phyloP scores from a whole-genome alignment of 2,797 vertebrate genomes.

The Botia almorhae region DNA sequence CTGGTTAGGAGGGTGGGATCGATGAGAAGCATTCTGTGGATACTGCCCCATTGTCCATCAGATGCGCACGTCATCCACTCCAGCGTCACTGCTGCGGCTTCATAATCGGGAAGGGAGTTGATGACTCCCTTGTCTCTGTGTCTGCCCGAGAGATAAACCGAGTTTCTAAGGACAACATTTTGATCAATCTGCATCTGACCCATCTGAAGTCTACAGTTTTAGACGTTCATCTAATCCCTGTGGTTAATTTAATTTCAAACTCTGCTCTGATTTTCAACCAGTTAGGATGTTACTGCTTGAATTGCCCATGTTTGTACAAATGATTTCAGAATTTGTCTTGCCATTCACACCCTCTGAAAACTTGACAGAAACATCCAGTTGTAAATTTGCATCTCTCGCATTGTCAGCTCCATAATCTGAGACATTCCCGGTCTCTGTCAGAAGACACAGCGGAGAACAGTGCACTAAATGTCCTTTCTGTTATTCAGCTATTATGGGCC shows the following conservation, averaged over 20 bases:
- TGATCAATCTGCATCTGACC: constrained; percentile 76
- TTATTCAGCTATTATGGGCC: neutral
- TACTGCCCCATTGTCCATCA: constrained; percentile 83
- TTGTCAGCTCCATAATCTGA: constrained; percentile 67
- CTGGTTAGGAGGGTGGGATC: constrained; percentile 83
- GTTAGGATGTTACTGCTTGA: neutral
- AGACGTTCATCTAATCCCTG: neutral
- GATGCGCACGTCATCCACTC: constrained; percentile 93
- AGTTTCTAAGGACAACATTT: constrained; percentile 60
- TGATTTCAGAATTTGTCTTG: neutral
- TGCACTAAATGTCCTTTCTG: neutral
- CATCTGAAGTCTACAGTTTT: constrained; percentile 53
- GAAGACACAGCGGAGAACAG: neutral
- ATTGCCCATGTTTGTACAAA: constrained; percentile 66
- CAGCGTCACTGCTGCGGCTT: constrained; percentile 67
- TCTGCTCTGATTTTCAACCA: constrained; percentile 9
- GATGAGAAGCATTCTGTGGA: constrained; percentile 76
- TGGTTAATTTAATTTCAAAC: neutral
- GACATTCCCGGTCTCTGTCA: constrained; percentile 24
- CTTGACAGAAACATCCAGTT: neutral
- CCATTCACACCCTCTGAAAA: constrained; percentile 54
- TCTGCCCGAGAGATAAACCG: constrained; percentile 18
- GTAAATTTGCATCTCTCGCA: constrained; percentile 48
- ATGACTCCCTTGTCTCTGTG: constrained; percentile 61
- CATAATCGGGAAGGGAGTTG: constrained; percentile 53